phyloP scores from a whole-genome alignment of 2,888 invertebrate genomes.

The Chloroclysta siterata region DNA sequence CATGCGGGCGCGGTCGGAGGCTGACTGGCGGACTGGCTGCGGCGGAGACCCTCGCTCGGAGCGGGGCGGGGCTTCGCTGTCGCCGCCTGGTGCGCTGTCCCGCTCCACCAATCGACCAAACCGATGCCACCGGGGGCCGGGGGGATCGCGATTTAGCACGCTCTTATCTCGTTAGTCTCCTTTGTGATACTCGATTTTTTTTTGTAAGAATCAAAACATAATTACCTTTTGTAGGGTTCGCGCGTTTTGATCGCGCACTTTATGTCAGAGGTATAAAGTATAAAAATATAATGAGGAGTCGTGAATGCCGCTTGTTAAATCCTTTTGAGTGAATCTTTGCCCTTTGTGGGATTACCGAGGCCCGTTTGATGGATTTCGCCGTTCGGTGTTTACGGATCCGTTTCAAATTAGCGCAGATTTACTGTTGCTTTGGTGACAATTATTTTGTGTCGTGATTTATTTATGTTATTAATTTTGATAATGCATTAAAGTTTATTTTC shows the following conservation, averaged over 20 bases:
- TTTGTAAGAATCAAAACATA: conserved; percentile 84
- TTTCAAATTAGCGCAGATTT: conserved; percentile 82
- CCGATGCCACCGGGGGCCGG: conserved; percentile 78
- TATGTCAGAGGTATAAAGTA: conserved; percentile 81
- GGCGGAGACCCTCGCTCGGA: conserved; percentile 58
- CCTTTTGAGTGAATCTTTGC: conserved; percentile 77
- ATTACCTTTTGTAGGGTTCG: conserved; percentile 85
- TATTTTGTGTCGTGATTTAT: conserved; percentile 70
- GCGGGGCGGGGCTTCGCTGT: conserved; percentile 46
- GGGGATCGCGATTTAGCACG: conserved; percentile 83
- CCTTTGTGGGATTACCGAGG: conserved; percentile 77
- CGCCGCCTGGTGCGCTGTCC: conserved; percentile 58
- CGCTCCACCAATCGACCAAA: conserved; percentile 81
- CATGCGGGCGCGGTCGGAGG: conserved; percentile 81
- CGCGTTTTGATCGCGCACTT: conserved; percentile 84
- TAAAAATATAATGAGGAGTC: conserved; percentile 83
- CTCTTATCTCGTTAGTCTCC: conserved; percentile 85
- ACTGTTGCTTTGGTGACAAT: conserved; percentile 64
- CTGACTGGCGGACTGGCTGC: conserved; percentile 70
- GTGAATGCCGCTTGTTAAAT: conserved; percentile 83
- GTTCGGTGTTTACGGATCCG: conserved; percentile 69
- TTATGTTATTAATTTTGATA: conserved; percentile 28
- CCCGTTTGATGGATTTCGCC: conserved; percentile 61
- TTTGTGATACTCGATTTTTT: conserved; percentile 83
- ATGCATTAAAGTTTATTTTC: conserved; percentile 28